Conservation (phyloP, 2,113 vertebrate species). For the Nymphicus hollandicus region DNA sequence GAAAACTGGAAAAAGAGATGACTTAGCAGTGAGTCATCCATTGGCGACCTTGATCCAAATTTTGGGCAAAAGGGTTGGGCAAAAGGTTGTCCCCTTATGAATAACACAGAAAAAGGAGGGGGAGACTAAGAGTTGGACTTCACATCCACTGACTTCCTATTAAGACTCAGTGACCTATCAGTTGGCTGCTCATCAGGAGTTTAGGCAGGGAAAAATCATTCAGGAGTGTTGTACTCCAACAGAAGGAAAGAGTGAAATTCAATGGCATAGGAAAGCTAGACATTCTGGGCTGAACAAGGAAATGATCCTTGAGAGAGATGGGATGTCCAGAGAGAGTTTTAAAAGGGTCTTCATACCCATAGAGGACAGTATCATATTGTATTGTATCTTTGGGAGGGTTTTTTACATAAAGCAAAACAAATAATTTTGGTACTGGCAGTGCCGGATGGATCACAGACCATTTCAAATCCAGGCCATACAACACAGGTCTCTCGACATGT, state of each 20-base stretch:
- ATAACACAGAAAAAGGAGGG: background rate
- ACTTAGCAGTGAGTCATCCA: background rate
- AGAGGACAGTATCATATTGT: background rate
- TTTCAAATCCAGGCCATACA: background rate
- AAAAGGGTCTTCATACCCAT: background rate
- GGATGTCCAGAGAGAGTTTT: background rate
- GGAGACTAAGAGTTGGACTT: background rate
- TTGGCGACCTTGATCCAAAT: background rate
- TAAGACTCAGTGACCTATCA: background rate
- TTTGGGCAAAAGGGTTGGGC: background rate
- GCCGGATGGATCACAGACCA: background rate
- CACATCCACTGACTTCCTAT: background rate
- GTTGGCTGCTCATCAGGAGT: background rate
- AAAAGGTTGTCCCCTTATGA: background rate
- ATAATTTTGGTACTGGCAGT: background rate
- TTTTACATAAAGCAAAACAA: background rate
- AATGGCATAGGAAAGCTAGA: background rate
- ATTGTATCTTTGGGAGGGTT: background rate
- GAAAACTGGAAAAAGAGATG: background rate
- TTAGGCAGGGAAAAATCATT: background rate
- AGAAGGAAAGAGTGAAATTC: background rate
- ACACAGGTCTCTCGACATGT: background rate
- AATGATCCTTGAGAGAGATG: background rate
- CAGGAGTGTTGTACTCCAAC: background rate
- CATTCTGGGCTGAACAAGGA: background rate